phyloP scores from a whole-genome alignment of 2,797 vertebrate genomes.

The Channallabes apus region DNA sequence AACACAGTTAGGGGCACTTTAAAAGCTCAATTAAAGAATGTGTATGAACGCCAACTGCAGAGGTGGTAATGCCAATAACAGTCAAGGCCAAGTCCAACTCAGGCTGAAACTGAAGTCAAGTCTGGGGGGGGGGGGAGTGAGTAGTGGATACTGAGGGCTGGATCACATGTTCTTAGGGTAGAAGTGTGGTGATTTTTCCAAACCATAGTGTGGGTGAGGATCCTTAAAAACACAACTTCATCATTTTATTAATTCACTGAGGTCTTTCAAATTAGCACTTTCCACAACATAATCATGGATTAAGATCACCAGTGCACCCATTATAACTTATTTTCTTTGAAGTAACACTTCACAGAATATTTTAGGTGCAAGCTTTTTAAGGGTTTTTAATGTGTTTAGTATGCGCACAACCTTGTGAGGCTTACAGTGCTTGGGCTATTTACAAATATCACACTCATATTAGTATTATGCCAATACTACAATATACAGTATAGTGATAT shows the following conservation, averaged over 20 bases:
- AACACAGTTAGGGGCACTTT: slow-evolving; percentile 40
- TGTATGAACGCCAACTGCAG: slow-evolving; percentile 43
- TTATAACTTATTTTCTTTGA: slow-evolving; percentile 55
- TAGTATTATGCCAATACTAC: neutral
- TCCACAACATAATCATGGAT: slow-evolving; percentile 5
- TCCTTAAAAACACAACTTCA: slow-evolving; percentile 32
- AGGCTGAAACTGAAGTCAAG: slow-evolving; percentile 34
- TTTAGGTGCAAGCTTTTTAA: neutral
- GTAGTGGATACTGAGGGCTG: slow-evolving; percentile 1
- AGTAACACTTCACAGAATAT: slow-evolving; percentile 40
- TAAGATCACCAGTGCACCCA: slow-evolving; percentile 43
- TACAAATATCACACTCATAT: neutral
- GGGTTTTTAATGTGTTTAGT: neutral
- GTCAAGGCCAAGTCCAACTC: slow-evolving; percentile 41
- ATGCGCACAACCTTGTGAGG: neutral
- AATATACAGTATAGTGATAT: neutral
- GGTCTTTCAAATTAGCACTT: slow-evolving; percentile 22
- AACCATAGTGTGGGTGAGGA: neutral
- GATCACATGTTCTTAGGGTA: slow-evolving; percentile 33
- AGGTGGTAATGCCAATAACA: slow-evolving; percentile 51
- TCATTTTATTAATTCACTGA: slow-evolving; percentile 25
- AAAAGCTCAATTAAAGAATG: slow-evolving; percentile 44
- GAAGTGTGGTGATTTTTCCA: slow-evolving; percentile 23
- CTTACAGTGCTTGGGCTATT: neutral
- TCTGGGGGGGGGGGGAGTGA: neutral